Base-by-base conservation (phyloP, 2,113 vertebrate species). In the Sisor rabdophorus region DNA sequence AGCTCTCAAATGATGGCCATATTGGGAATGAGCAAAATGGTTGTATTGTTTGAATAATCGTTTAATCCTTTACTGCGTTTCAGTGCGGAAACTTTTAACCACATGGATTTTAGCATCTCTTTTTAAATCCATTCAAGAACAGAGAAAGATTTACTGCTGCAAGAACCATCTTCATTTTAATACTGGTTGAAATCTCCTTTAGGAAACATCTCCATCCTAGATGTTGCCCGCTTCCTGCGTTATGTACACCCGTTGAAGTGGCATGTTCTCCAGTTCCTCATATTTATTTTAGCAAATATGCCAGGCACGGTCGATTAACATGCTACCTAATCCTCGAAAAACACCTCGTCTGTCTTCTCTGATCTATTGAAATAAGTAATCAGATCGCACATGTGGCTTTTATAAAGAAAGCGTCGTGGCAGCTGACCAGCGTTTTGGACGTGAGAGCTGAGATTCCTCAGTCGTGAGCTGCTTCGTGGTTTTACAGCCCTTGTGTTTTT, bases 371-470 rank as follows among this genome's bases (percentile, higher is more conserved):
- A 74, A 20, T 12, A 28, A 61, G 73, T 64, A 64, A 75, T 52
- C 73, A 19, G 60, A 75, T 65, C 73, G 40, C 59, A 16, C 26
- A 24, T 20, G 22, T 60, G 73, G 58, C 56, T 36, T 75, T 65
- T 30, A 75, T 53, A 44, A 75, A 55, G 64, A 60, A 55, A 6
- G 53, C 17, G 19, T 22, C 11, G 22, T 71, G 69, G 28, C 73
- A 65, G 48, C 12, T 16, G 10, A 10, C 4, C 11, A 15, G 12
- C 5, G 73, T 22, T 64, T 24, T 10, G 9, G n/a, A 32, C 17
- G 9, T 44, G 48, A 12, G 24, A 54, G 48, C 24, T 5, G n/a
- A 55, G 32, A 44, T 54, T 74, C 20, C 28, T 13, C 4, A 8
- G 11, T n/a, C 47, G 28, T 30, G 1, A 26, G 53, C 26, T 40